These are phyloP conservation scores for Maylandia zebra DNA, from an alignment of 2,113 vertebrate genomes.

Conservation along the genomic window DNA sequence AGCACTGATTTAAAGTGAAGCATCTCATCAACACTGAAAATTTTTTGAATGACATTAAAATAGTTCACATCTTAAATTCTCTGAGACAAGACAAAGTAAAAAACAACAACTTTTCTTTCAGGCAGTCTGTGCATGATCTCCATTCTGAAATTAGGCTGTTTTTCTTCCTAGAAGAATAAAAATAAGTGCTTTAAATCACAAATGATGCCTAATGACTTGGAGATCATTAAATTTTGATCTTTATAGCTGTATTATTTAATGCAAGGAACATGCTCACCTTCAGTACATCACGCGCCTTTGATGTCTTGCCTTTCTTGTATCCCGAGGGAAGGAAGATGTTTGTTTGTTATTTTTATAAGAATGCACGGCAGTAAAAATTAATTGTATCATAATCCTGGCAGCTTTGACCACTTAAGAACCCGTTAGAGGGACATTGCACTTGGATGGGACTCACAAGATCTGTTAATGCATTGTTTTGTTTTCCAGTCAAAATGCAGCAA, in stretches of 20 bases:
- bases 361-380: neutral
- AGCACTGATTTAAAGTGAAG: neutral
- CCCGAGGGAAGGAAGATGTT: conserved; percentile 1
- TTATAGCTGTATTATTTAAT: conserved; percentile 38
- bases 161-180: conserved; percentile 1
- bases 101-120: neutral
- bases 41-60: neutral
- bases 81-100: neutral
- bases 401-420: neutral
- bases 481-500: neutral
- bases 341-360: conserved; percentile 30
- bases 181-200: conserved; percentile 31
- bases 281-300: conserved; percentile 19
- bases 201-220: conserved; percentile 33
- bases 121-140: neutral
- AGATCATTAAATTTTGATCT: conserved; percentile 31
- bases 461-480: neutral
- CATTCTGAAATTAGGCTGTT: conserved; percentile 13
- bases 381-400: neutral
- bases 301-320: conserved; percentile 26
- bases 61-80: conserved; percentile 15
- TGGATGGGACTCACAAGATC: neutral
- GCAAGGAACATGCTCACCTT: conserved; percentile 24
- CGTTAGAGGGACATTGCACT: neutral
- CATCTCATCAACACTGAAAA: neutral